Conservation (phyloP, 1,140 invertebrate genomes). For the Drosophila tsacasi region DNA sequence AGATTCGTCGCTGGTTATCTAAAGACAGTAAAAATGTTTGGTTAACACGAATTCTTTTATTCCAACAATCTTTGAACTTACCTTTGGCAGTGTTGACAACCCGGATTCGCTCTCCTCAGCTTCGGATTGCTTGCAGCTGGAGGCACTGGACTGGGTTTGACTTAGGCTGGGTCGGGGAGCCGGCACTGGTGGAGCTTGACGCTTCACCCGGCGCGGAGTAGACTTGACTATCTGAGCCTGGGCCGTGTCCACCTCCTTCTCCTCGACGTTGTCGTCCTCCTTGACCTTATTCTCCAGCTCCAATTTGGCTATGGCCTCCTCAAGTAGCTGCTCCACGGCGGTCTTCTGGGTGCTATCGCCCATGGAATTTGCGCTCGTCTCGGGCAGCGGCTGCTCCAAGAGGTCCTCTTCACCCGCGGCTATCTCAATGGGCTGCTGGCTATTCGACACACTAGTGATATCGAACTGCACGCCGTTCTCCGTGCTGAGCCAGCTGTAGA, state of each 20-base stretch:
- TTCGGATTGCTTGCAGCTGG: slow-evolving; percentile 71
- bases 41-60: background rate
- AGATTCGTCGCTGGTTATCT: slow-evolving; percentile 80
- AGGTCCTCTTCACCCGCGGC: slow-evolving; percentile 13
- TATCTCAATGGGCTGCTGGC: slow-evolving; percentile 66
- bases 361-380: slow-evolving; percentile 13
- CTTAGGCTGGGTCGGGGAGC: slow-evolving; percentile 56
- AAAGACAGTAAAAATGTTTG: background rate
- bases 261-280: slow-evolving; percentile 42
- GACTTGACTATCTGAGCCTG: slow-evolving; percentile 1
- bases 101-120: slow-evolving; percentile 78
- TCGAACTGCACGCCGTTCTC: slow-evolving; percentile 75
- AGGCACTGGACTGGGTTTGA: slow-evolving; percentile 33
- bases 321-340: slow-evolving; percentile 66
- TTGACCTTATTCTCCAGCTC: slow-evolving; percentile 57
- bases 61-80: slow-evolving; percentile 29
- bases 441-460: slow-evolving; percentile 55
- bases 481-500: slow-evolving; percentile 74
- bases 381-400: slow-evolving; percentile 20
- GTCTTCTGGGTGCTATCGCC: slow-evolving; percentile 61
- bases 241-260: slow-evolving; percentile 58
- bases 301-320: slow-evolving; percentile 79
- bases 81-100: slow-evolving; percentile 72
- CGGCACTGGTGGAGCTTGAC: slow-evolving; percentile 63
- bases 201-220: slow-evolving; percentile 52